A percentile compares a stretch with the other conserved stretches of the same genome.
phyloP scores from a whole-genome alignment of 2,113 vertebrate species.

The Epinephelus moara region DNA sequence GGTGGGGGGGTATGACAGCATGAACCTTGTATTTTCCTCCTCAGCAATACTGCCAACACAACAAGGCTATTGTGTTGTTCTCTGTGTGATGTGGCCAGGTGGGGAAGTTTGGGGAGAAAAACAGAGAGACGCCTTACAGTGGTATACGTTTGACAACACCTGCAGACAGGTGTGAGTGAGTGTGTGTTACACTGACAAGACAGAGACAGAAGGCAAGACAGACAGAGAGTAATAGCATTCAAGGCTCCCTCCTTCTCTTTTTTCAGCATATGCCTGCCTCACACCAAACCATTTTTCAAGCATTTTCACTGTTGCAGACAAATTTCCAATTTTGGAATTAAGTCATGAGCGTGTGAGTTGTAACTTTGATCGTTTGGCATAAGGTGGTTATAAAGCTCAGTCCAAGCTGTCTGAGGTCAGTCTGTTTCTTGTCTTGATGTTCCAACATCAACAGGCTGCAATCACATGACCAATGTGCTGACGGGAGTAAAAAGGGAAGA shows the following conservation, averaged over 20 bases:
- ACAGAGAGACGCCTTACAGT: conserved; percentile 23
- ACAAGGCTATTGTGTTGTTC: conserved; percentile 67
- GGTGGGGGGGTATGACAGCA: conserved; percentile 29
- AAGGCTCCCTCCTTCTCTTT: background rate
- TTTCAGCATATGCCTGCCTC: background rate
- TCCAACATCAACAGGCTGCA: too few relatives aligned
- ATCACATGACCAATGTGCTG: too few relatives aligned
- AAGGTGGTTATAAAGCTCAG: too few relatives aligned
- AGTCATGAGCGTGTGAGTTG: too few relatives aligned
- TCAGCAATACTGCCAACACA: conserved; percentile 53
- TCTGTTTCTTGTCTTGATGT: too few relatives aligned
- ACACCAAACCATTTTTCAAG: too few relatives aligned
- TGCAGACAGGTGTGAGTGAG: conserved; percentile 35
- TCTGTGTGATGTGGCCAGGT: conserved; percentile 57
- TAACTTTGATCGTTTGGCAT: too few relatives aligned
- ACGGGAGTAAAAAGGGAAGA: too few relatives aligned
- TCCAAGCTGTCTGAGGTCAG: too few relatives aligned
- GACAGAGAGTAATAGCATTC: background rate
- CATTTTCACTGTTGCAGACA: too few relatives aligned
- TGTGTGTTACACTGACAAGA: background rate
- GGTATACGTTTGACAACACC: conserved; percentile 37
- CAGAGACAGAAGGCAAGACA: background rate
- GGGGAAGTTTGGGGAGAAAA: conserved; percentile 9
- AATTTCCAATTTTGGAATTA: too few relatives aligned
- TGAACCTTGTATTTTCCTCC: conserved; percentile 55